Conservation (phyloP, 2,888 invertebrate genomes). For the Dusona sp. region DNA sequence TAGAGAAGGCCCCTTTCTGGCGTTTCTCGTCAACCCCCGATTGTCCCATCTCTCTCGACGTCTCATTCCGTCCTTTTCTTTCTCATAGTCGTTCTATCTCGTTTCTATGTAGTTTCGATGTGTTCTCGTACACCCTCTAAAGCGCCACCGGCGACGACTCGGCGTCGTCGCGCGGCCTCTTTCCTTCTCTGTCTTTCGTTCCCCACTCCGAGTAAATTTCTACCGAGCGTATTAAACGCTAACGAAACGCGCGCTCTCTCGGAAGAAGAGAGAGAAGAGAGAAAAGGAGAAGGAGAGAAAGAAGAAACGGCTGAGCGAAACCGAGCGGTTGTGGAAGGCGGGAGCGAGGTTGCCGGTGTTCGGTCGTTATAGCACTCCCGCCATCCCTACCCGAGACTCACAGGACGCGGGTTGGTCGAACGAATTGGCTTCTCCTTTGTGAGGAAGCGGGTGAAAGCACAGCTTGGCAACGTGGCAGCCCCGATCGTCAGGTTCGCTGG, state of each 20-base stretch:
- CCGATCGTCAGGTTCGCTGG: slow-evolving; percentile 77
- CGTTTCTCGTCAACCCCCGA: slow-evolving; percentile 71
- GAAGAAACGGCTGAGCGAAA: slow-evolving; percentile 59
- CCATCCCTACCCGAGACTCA: slow-evolving; percentile 78
- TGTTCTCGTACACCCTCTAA: slow-evolving; percentile 61
- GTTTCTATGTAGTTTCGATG: slow-evolving; percentile 19
- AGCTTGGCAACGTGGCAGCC: slow-evolving; percentile 83
- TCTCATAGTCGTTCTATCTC: slow-evolving; percentile 35
- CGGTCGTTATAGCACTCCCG: slow-evolving; percentile 79
- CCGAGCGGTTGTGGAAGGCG: slow-evolving; percentile 70
- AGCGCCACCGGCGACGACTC: slow-evolving; percentile 69
- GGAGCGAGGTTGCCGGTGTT: slow-evolving; percentile 80
- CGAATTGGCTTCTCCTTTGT: slow-evolving; percentile 83
- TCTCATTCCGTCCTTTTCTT: slow-evolving; percentile 18
- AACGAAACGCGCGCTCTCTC: slow-evolving; percentile 22
- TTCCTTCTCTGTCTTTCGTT: slow-evolving; percentile 42
- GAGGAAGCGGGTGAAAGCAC: slow-evolving; percentile 82
- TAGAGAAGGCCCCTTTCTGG: slow-evolving; percentile 83
- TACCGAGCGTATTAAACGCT: slow-evolving; percentile 35
- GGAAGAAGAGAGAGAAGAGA: slow-evolving; percentile 60
- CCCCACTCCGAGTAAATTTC: slow-evolving; percentile 39
- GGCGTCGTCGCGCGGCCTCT: slow-evolving; percentile 56
- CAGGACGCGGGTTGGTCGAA: slow-evolving; percentile 78
- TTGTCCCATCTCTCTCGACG: slow-evolving; percentile 40
- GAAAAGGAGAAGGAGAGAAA: slow-evolving; percentile 62